Conservation (phyloP, 2,797 vertebrate species). For the Pipistrellus pygmaeus region DNA sequence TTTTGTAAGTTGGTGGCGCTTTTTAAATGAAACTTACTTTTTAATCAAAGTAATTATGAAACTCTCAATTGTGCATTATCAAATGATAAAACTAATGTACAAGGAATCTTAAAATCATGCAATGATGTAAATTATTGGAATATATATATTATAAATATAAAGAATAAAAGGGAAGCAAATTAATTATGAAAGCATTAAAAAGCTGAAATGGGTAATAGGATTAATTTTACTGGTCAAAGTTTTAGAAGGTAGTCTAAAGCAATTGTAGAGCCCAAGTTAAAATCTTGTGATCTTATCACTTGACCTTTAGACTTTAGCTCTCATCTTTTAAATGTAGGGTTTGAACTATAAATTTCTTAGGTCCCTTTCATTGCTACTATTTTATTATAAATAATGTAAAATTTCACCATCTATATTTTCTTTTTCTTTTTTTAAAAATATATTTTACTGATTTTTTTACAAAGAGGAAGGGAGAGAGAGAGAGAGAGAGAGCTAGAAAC, state of each 20-base stretch:
- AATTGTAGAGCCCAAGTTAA: neutral
- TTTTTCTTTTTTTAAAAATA: no score
- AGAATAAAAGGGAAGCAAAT: constrained; percentile 46
- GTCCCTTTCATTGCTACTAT: constrained; percentile 41
- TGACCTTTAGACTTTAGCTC: neutral
- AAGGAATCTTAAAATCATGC: constrained; percentile 45
- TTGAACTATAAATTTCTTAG: constrained; percentile 37
- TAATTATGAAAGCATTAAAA: constrained; percentile 36
- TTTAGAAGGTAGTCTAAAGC: neutral
- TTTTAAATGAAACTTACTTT: constrained; percentile 69
- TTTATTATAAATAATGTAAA: constrained; percentile 67
- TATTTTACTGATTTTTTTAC: no score
- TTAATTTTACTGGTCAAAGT: constrained; percentile 12
- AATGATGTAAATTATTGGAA: neutral
- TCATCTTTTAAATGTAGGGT: neutral
- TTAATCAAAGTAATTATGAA: constrained; percentile 64
- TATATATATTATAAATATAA: constrained; percentile 37
- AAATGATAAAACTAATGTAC: constrained; percentile 46
- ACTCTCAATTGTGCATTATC: constrained; percentile 51
- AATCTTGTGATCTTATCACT: constrained; percentile 1
- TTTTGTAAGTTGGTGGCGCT: constrained; percentile 67
- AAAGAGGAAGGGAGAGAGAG: no score
- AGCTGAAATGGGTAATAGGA: constrained; percentile 11
- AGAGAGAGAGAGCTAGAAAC: no score
- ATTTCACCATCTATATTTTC: constrained; percentile 64